Conservation (phyloP, 2,888 invertebrate genomes). For the Clusia tigrina region DNA sequence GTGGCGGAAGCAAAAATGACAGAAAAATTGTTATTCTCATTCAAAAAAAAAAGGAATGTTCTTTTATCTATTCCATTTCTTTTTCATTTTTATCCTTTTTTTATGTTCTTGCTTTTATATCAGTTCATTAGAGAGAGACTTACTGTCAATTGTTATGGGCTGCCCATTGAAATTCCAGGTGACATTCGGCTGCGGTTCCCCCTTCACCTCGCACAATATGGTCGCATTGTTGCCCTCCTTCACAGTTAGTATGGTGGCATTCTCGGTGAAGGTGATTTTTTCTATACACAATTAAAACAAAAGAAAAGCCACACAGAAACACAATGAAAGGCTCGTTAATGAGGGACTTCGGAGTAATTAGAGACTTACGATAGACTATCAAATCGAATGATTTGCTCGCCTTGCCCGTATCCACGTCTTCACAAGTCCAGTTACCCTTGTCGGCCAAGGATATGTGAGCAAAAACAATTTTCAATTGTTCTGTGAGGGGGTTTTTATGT, state of each 20-base stretch:
- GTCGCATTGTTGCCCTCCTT: slow-evolving; percentile 66
- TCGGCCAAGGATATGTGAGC: slow-evolving; percentile 65
- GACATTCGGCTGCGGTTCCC: slow-evolving; percentile 65
- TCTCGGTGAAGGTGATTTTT: slow-evolving; percentile 68
- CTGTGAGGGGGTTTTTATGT: slow-evolving; percentile 36
- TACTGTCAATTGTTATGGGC: slow-evolving; percentile 55
- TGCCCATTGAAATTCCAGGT: slow-evolving; percentile 66
- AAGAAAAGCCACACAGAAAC: slow-evolving; percentile 17
- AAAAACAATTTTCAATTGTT: slow-evolving; percentile 65
- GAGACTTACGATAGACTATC: slow-evolving; percentile 64
- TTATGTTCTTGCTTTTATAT: too few relatives aligned
- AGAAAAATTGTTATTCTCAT: too few relatives aligned
- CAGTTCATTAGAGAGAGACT: too few relatives aligned
- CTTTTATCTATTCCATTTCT: not conserved
- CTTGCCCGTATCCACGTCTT: slow-evolving; percentile 47
- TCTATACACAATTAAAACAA: slow-evolving; percentile 55
- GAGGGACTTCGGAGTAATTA: too few relatives aligned
- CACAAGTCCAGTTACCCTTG: slow-evolving; percentile 66
- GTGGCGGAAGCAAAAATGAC: not conserved
- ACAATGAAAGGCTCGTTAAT: slow-evolving; percentile 49
- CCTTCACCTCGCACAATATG: slow-evolving; percentile 64
- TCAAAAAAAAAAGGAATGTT: not conserved
- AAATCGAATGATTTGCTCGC: slow-evolving; percentile 58
- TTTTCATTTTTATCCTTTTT: slow-evolving; percentile 11
- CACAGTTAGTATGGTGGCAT: slow-evolving; percentile 66